Percentiles rank a stretch among this genome's conserved stretches.
Conservation (phyloP, 1,140 invertebrate genomes). For the Panonychus citri region DNA sequence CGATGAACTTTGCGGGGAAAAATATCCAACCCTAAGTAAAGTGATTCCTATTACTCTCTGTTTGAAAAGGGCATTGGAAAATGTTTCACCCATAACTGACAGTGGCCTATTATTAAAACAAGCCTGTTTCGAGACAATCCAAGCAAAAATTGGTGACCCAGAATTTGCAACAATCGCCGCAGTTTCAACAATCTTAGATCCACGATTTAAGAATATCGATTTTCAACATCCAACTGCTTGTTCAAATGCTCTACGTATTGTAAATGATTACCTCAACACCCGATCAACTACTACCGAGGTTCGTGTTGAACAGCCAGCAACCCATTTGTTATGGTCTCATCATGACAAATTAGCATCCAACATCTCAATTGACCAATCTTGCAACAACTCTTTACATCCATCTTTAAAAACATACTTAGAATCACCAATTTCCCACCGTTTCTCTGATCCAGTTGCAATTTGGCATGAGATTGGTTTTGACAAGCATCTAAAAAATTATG, state of each 20-base stretch:
- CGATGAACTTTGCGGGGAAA: not conserved
- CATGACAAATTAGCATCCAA: not conserved
- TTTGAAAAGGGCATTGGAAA: not conserved
- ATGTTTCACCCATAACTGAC: not conserved
- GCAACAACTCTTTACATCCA: not conserved
- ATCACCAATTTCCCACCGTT: conserved; percentile 12
- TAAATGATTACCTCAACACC: not conserved
- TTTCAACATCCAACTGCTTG: not conserved
- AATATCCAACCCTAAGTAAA: not conserved
- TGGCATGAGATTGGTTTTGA: not conserved
- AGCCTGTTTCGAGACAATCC: not conserved
- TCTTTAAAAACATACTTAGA: not conserved
- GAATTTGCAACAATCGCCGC: not conserved
- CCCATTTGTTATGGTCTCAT: not conserved
- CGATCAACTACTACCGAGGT: not conserved
- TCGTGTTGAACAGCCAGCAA: not conserved
- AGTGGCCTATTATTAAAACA: not conserved
- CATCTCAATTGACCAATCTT: not conserved
- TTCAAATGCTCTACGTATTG: not conserved
- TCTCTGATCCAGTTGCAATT: not conserved
- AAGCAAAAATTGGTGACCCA: not conserved
- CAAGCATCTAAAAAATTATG: not conserved
- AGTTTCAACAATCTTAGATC: not conserved
- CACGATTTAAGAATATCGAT: not conserved
- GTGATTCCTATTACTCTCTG: not conserved